Evolutionary conservation across 2,113 vertebrate species (phyloP), one percentile per base, ranked within the genome.

Genomic region (Ameiurus melas): DNA sequence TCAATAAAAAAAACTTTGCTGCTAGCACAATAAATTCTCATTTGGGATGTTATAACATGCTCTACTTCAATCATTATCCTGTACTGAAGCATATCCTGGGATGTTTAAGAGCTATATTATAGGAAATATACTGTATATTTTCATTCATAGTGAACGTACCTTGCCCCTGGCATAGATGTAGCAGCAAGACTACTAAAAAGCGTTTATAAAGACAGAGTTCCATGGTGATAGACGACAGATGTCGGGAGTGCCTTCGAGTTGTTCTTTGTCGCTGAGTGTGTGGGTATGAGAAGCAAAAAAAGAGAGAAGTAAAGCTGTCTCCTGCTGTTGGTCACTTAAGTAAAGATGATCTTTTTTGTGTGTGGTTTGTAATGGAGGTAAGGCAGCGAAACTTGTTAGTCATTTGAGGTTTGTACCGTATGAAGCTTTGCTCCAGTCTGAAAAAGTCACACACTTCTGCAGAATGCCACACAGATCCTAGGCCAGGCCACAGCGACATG

Each of bases 121-220:
- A 43, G 55, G 10, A 80, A 78, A 80, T 36, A 47, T 47, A 47
- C 43, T 7, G 57, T n/a, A 86, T 25, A 83, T 17, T 17, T n/a
- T 78, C 60, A 84, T 57, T 79, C 10, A 66, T 62, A 83, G 5
- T 58, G 77, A 68, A 85, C 53, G 1, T 85, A 96, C 95, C 95
- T 94, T 95, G 91, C 90, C 87, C 89, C 36, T 78, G 92, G 91
- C 91, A 93, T 55, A 90, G 90, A 83, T 89, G 91, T 83, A 93
- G 91, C 82, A 94, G 90, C 84, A 94, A 92, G 89, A 94, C 83
- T 90, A 92, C 70, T 43, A 94, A 85, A 86, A 94, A 89, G 93
- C 94, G 91, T 88, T 92, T 94, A 71, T 91, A 90, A 91, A 92
- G 62, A 85, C 77, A 73, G 85, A 87, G 91, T 55, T 93, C 93